A percentile compares a stretch with the other conserved stretches of the same genome.
These are phyloP conservation scores for Metallyticus violacea DNA, from an alignment of 2,888 invertebrate genomes.

Conservation along the genomic window DNA sequence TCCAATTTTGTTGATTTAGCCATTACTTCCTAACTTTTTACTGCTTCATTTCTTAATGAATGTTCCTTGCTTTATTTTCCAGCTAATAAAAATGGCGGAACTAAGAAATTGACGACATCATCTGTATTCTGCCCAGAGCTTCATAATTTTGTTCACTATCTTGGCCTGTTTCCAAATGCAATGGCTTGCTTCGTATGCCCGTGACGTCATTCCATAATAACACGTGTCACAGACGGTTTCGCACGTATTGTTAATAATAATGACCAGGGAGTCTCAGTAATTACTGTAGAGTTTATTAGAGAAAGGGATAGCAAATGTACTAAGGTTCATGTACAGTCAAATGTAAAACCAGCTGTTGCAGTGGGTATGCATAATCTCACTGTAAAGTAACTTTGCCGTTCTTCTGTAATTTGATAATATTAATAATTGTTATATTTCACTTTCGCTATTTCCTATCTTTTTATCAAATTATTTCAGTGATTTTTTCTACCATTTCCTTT, in stretches of 20 bases:
- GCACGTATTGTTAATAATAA: background rate
- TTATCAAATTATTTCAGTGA: no score
- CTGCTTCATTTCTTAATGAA: background rate
- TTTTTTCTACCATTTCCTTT: no score
- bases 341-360: no score
- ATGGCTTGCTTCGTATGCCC: background rate
- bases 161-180: background rate
- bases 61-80: background rate
- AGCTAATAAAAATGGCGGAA: background rate
- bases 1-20: background rate
- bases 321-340: background rate
- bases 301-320: background rate
- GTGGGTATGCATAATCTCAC: no score
- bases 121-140: background rate
- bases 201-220: background rate
- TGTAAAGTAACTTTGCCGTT: no score
- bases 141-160: background rate
- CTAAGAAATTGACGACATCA: background rate
- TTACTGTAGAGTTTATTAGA: background rate
- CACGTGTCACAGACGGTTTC: background rate
- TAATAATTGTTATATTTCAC: no score
- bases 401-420: no score
- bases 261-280: background rate
- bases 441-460: no score
- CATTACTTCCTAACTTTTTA: background rate